phyloP scores from a whole-genome alignment of 2,888 invertebrate genomes.

The Acleris cristana region DNA sequence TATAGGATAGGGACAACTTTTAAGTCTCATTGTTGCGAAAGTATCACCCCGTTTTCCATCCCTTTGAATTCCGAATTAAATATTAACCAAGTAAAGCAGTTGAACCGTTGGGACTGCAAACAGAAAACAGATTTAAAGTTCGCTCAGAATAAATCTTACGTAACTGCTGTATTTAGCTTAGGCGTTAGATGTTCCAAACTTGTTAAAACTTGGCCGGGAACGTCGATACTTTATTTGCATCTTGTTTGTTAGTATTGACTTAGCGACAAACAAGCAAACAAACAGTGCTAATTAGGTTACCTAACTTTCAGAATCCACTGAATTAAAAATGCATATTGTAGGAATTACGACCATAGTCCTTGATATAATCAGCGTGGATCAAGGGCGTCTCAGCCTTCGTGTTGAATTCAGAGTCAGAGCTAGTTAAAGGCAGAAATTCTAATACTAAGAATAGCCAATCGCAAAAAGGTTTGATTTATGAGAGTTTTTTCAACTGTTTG shows the following conservation, averaged over 20 bases:
- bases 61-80: not conserved
- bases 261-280: conserved; percentile 8
- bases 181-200: conserved; percentile 28
- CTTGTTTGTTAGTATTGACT: conserved; percentile 33
- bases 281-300: conserved; percentile 3
- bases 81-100: conserved; percentile 10
- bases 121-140: conserved; percentile 29
- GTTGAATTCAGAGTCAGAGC: too few relatives aligned
- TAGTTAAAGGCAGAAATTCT: too few relatives aligned
- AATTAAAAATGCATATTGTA: not conserved
- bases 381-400: too few relatives aligned
- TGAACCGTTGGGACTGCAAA: conserved; percentile 9
- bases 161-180: conserved; percentile 24
- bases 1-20: too few relatives aligned
- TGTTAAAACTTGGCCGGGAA: conserved; percentile 27
- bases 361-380: too few relatives aligned
- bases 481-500: too few relatives aligned
- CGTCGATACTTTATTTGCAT: conserved; percentile 28
- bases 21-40: too few relatives aligned
- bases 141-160: conserved; percentile 19
- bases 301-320: not conserved
- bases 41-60: not conserved
- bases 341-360: too few relatives aligned
- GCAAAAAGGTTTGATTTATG: too few relatives aligned
- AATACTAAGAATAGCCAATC: too few relatives aligned